Conservation (phyloP, 2,888 invertebrate species). For the Ectemnius lituratus region DNA sequence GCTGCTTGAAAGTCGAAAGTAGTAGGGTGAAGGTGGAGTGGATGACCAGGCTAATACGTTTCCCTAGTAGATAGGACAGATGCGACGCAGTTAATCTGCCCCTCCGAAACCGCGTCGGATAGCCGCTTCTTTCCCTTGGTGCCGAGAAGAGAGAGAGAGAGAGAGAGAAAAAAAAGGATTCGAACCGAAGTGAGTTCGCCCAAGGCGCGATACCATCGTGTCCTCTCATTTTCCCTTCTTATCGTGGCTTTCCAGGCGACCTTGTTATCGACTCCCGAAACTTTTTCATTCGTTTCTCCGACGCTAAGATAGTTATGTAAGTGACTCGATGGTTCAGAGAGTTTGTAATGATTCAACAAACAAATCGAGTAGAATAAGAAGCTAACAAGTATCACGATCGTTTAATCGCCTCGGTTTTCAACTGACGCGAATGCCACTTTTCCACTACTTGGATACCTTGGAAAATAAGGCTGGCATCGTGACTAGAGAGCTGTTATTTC, state of each 20-base stretch:
- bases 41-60: neutral
- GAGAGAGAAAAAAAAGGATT: too few relatives aligned
- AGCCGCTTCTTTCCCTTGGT: neutral
- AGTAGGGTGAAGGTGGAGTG: too few relatives aligned
- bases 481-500: neutral
- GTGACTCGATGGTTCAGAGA: neutral
- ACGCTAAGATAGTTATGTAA: neutral
- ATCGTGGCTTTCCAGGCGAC: conserved; percentile 19
- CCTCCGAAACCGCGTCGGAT: neutral
- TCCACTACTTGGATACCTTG: too few relatives aligned
- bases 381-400: neutral
- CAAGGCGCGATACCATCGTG: conserved; percentile 16
- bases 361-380: neutral
- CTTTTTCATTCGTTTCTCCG: neutral
- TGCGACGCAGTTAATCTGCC: conserved; percentile 10
- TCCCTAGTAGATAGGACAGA: neutral
- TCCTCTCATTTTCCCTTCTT: conserved; percentile 17
- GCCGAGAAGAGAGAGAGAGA: too few relatives aligned
- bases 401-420: neutral
- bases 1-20: too few relatives aligned
- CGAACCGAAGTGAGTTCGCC: conserved; percentile 5
- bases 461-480: too few relatives aligned
- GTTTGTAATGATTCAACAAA: neutral
- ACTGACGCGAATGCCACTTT: neutral
- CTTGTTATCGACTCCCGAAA: conserved; percentile 23